These are phyloP conservation scores for Argyrosomus regius DNA, from an alignment of 2,797 vertebrate genomes.

Conservation along the genomic window DNA sequence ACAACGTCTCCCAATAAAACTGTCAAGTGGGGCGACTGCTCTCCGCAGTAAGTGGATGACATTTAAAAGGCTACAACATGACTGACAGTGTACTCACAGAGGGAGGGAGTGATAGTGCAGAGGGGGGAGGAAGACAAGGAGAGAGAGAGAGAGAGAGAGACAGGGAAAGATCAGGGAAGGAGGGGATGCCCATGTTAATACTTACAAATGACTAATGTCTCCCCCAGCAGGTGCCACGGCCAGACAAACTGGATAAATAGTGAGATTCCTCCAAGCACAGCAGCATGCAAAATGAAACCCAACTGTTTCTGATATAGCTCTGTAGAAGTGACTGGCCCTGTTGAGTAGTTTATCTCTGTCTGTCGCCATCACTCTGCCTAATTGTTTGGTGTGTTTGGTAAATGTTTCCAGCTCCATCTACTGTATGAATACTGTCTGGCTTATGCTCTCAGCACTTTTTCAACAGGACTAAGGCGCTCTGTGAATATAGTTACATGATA, in stretches of 20 bases:
- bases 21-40: slow-evolving; percentile 84
- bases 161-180: slow-evolving; percentile 72
- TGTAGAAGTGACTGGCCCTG: slow-evolving; percentile 68
- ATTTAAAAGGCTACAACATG: slow-evolving; percentile 86
- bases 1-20: slow-evolving; percentile 83
- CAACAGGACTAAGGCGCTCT: not conserved
- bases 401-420: slow-evolving; percentile 53
- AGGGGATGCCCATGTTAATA: slow-evolving; percentile 84
- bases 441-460: slow-evolving; percentile 20
- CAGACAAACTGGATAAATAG: slow-evolving; percentile 87
- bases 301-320: slow-evolving; percentile 79
- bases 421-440: slow-evolving; percentile 29
- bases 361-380: slow-evolving; percentile 65
- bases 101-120: slow-evolving; percentile 83
- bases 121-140: slow-evolving; percentile 62
- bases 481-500: slow-evolving; percentile 3
- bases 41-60: slow-evolving; percentile 83
- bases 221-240: slow-evolving; percentile 86
- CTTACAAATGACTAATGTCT: slow-evolving; percentile 88
- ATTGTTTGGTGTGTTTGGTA: slow-evolving; percentile 70
- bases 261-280: slow-evolving; percentile 82
- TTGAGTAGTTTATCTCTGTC: slow-evolving; percentile 61
- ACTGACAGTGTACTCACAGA: slow-evolving; percentile 85
- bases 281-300: slow-evolving; percentile 81
- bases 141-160: slow-evolving; percentile 65